phyloP scores from a whole-genome alignment of 2,888 invertebrate genomes.

The Thysanoteuthis rhombus region DNA sequence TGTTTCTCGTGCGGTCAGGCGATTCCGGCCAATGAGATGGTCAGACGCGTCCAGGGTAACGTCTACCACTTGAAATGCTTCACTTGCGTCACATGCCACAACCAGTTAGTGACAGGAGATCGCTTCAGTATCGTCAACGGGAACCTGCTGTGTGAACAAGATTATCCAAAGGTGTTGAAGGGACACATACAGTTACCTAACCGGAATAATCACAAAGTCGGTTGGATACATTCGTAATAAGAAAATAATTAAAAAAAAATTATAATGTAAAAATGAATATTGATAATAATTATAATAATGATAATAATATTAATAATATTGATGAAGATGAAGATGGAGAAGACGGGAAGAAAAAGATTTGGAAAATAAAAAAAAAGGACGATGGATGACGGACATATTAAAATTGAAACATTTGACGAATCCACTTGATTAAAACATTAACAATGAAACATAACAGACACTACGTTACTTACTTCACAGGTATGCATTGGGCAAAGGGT shows the following conservation, averaged over 20 bases:
- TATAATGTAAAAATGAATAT: conserved; percentile 15
- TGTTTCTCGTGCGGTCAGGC: conserved; percentile 91
- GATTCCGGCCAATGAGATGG: conserved; percentile 92
- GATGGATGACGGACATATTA: not conserved
- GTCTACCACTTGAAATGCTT: conserved; percentile 97
- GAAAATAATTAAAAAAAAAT: not conserved
- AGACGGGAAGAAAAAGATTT: not conserved
- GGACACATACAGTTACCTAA: conserved; percentile 51
- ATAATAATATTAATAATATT: not conserved
- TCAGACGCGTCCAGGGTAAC: conserved; percentile 80
- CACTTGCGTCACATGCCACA: conserved; percentile 91
- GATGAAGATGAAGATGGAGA: not conserved
- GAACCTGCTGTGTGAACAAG: conserved; percentile 91
- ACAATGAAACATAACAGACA: not conserved
- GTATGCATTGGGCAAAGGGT: not conserved
- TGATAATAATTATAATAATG: conserved; percentile 31
- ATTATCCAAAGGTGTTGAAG: conserved; percentile 88
- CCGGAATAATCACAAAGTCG: conserved; percentile 57
- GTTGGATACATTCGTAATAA: conserved; percentile 31
- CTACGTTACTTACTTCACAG: not conserved
- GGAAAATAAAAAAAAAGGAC: not conserved
- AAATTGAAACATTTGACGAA: not conserved
- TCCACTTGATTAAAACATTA: not conserved
- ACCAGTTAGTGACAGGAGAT: conserved; percentile 89
- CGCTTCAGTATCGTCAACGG: conserved; percentile 92